phyloP scores from a whole-genome alignment of 2,113 vertebrate genomes.

The Gobio gobio region DNA sequence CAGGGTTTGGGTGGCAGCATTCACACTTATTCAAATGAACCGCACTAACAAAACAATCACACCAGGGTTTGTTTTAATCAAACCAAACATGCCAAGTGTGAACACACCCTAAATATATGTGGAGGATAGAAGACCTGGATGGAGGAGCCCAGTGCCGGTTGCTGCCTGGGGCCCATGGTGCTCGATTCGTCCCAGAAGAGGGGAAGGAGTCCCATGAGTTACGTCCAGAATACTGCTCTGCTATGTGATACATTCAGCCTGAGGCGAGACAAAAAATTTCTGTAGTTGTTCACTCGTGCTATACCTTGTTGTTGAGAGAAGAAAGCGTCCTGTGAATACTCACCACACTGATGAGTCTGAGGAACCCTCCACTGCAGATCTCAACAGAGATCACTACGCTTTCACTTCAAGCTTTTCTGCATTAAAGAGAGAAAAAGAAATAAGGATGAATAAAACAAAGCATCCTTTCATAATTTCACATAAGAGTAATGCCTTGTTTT shows the following conservation, averaged over 20 bases:
- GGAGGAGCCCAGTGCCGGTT: slow-evolving; percentile 82
- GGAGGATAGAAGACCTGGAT: slow-evolving; percentile 74
- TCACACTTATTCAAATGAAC: too few relatives aligned
- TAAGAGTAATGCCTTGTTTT: slow-evolving; percentile 18
- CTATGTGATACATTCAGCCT: slow-evolving; percentile 93
- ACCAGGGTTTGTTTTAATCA: too few relatives aligned
- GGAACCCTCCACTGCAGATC: slow-evolving; percentile 60
- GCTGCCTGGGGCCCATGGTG: slow-evolving; percentile 81
- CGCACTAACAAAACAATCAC: too few relatives aligned
- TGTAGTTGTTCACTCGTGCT: slow-evolving; percentile 20
- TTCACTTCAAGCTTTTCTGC: slow-evolving; percentile 35
- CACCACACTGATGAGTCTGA: slow-evolving; percentile 54
- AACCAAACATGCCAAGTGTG: too few relatives aligned
- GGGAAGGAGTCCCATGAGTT: slow-evolving; percentile 85
- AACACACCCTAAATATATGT: background rate
- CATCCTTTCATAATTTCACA: background rate
- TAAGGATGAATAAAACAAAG: background rate
- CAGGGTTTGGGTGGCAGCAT: too few relatives aligned
- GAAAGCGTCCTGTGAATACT: slow-evolving; percentile 32
- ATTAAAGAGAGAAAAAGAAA: slow-evolving; percentile 1
- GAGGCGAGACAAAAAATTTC: slow-evolving; percentile 46
- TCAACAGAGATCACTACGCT: slow-evolving; percentile 49
- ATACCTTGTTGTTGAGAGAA: slow-evolving; percentile 3
- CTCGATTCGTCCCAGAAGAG: slow-evolving; percentile 81
- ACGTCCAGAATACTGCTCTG: slow-evolving; percentile 87